Base-by-base conservation (phyloP, 2,797 vertebrate species). In the Dicrostonyx torquatus region DNA sequence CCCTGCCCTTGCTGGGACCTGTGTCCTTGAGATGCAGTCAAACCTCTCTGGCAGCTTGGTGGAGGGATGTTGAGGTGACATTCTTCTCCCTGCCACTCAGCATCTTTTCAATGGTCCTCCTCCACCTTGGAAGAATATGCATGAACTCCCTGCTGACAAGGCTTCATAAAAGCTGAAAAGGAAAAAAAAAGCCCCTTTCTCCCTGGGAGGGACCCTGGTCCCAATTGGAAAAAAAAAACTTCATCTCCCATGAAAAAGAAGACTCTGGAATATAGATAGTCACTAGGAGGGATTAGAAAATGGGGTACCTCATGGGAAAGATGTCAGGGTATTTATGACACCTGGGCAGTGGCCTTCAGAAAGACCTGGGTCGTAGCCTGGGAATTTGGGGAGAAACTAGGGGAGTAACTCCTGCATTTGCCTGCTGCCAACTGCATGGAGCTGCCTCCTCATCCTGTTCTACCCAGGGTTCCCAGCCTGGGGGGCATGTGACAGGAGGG, bases 51-150 rank as follows among this genome's bases (percentile, higher is more conserved):
- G 34, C 2, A 2, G 95, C 91, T 84, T 91, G 95, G 95, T 48
- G 45, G 95, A 97, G 87, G 79, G 94, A 96, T 87, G 93, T 94
- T 55, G 95, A 96, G 96, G 96, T 97, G 97, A 97, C 96, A 96
- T 97, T 97, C 89, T 95, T 73, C 92, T 93, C 92, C 72, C 95
- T 97, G 96, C 97, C 95, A 97, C 96, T 97, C 96, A 97, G 96
- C 96, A 97, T 94, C 97, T 97, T 96, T 96, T 88, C 86, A 82
- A 91, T 87, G 91, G 34, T 83, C 95, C 77, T 96, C 92, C 91
- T 91, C 90, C 89, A 95, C 96, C 94, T 87, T 48, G 60, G 91
- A 94, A 97, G 95, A 94, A 95, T 29, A 93, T 68, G 93, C 85
- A 87, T 73, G 94, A 94, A 93, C 89, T 97, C 83, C 43, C 77